A percentile compares a stretch with the other conserved stretches of the same genome.
These are phyloP conservation scores for Polyploca ridens DNA, from an alignment of 2,888 invertebrate genomes.

Conservation along the genomic window DNA sequence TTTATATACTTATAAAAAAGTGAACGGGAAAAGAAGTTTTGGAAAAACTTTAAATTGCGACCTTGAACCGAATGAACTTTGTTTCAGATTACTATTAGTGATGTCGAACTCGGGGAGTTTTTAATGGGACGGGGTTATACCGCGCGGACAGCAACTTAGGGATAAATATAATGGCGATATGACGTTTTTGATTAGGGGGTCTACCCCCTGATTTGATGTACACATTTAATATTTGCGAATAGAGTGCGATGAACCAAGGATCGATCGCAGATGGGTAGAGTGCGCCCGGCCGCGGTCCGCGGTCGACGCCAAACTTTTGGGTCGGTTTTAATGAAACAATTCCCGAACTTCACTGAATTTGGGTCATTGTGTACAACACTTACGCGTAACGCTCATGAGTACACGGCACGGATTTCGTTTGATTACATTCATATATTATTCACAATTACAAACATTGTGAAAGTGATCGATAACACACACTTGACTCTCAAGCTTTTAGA, in stretches of 20 bases:
- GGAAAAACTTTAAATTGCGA: constrained; percentile 86
- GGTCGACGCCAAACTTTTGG: constrained; percentile 72
- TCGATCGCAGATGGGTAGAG: constrained; percentile 65
- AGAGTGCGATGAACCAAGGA: constrained; percentile 71
- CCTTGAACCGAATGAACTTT: constrained; percentile 83
- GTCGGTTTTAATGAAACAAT: constrained; percentile 79
- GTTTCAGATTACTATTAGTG: constrained; percentile 83
- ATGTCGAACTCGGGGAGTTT: constrained; percentile 73
- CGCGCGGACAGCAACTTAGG: constrained; percentile 53
- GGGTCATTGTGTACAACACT: constrained; percentile 72
- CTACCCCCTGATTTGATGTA: constrained; percentile 49
- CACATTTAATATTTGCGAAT: constrained; percentile 54
- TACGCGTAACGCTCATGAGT: constrained; percentile 52
- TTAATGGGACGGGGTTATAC: constrained; percentile 73
- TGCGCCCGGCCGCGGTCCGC: constrained; percentile 57
- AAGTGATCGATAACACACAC: constrained; percentile 18
- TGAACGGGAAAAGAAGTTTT: constrained; percentile 82
- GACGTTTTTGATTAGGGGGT: constrained; percentile 54
- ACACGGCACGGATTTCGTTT: constrained; percentile 44
- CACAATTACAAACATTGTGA: constrained; percentile 24
- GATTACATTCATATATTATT: constrained; percentile 45
- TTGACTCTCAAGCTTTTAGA: neutral
- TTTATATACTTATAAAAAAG: constrained; percentile 85
- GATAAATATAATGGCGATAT: constrained; percentile 61
- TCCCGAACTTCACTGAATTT: constrained; percentile 68